Evolutionary conservation across 2,113 vertebrate genomes (phyloP), one percentile per base, ranked within the genome.

Genomic region (Desmodus rotundus): DNA sequence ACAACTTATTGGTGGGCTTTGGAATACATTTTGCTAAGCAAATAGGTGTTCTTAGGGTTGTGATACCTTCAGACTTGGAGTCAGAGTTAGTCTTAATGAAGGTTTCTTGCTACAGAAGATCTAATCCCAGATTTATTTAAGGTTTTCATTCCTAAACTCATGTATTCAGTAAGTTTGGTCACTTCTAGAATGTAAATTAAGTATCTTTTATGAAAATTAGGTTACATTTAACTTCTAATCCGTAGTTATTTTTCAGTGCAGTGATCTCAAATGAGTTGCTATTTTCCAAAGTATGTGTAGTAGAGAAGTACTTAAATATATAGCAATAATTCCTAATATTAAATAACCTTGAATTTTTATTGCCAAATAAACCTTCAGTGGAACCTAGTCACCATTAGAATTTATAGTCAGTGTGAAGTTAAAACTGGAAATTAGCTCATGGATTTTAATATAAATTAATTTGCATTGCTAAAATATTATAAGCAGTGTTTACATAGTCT

Each of bases 71-170:
- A 86, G 61, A 83, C 36, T 82, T 56, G 26, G 58, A 65, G 50
- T 92, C 73, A 87, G 12, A 68, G 19, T 89, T 78, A 78, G 52
- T 93, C 65, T 73, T 87, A 84, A 67, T 77, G 36, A 94, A 94
- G 80, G 82, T 31, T 85, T 88, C 50, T 81, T 91, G 26, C 58
- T 95, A 52, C 47, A 93, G 63, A 88, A 91, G 63, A 17, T 58
- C 38, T 89, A 67, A 76, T 47, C n/a, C 67, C 58, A 45, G 28
- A 11, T 43, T 72, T 76, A 28, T 17, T 72, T 74, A 38, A 91
- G n/a, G 24, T 87, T 85, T 93, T 96, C n/a, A 70, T 87, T 85
- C 90, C 70, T 88, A 67, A 91, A 63, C 19, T 80, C 19, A 56
- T 2, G 2, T 85, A 38, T 85, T 95, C 15, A 36, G 22, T 78